A percentile compares a stretch with the other conserved stretches of the same genome.
These are phyloP conservation scores for Saccostrea cuccullata DNA, from an alignment of 1,140 invertebrate genomes.

Conservation along the genomic window DNA sequence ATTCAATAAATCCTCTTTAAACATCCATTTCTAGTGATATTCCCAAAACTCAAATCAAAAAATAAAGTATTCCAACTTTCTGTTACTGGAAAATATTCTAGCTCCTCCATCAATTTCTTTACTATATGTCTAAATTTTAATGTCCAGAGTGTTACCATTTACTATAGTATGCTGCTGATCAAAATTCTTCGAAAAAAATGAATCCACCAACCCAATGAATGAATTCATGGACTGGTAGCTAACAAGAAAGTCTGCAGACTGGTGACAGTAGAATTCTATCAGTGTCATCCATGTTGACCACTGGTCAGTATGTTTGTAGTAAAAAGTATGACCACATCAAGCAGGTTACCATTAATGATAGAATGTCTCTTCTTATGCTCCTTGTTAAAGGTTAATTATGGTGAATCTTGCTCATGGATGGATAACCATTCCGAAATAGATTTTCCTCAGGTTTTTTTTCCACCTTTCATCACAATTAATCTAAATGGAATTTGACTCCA, in stretches of 20 bases:
- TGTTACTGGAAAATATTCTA: too few relatives aligned
- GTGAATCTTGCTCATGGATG: constrained; percentile 1
- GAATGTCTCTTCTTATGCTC: background rate
- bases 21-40: too few relatives aligned
- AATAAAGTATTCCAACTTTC: too few relatives aligned
- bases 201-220: too few relatives aligned
- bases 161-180: too few relatives aligned
- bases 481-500: background rate
- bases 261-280: background rate
- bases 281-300: background rate
- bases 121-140: too few relatives aligned
- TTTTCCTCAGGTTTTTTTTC: background rate
- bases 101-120: too few relatives aligned
- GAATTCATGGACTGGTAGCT: too few relatives aligned
- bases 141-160: too few relatives aligned
- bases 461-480: constrained; percentile 15
- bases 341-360: background rate
- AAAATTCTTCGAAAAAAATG: too few relatives aligned
- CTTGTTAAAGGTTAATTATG: background rate
- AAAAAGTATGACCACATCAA: background rate
- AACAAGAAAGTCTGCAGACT: background rate
- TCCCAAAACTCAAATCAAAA: too few relatives aligned
- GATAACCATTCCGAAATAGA: background rate
- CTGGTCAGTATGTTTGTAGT: background rate
- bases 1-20: too few relatives aligned